Evolutionary conservation across 1,140 invertebrate species (phyloP).

Genomic region (Drosophila grimshawi): DNA sequence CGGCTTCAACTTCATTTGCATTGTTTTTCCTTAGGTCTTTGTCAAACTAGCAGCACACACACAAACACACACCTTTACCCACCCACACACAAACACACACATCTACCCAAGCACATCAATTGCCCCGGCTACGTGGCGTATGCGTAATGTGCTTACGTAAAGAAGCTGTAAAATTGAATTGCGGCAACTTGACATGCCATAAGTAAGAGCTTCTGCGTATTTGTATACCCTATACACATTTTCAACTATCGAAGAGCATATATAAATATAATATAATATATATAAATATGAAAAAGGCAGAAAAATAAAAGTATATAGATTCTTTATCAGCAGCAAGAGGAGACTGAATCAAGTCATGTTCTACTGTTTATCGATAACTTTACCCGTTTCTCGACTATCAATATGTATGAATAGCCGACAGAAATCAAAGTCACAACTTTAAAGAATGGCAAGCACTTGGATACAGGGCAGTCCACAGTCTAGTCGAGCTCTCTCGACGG

Average conservation of each 20-base stretch:
- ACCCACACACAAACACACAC: neutral
- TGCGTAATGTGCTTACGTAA: conserved; percentile 26
- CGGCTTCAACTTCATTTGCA: conserved; percentile 46
- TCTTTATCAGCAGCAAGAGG: too few species aligned
- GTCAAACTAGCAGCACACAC: neutral
- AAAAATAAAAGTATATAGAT: too few species aligned
- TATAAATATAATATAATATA: too few species aligned
- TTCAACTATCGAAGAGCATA: neutral
- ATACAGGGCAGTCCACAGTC: neutral
- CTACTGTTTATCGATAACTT: too few species aligned
- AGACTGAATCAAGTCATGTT: too few species aligned
- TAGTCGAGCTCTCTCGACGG: neutral
- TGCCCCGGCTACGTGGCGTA: conserved; percentile 11
- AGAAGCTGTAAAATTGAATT: conserved; percentile 27
- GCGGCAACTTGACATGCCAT: conserved; percentile 7
- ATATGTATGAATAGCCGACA: too few species aligned
- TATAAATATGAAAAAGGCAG: too few species aligned
- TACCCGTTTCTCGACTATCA: too few species aligned
- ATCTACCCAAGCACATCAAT: neutral
- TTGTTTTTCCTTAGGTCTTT: conserved; percentile 32
- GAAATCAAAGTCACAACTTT: too few species aligned
- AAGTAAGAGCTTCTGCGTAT: neutral
- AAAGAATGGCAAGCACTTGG: too few species aligned
- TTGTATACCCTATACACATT: neutral
- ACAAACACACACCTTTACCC: neutral